These are phyloP conservation scores for Standfussiana lucernea DNA, from an alignment of 2,888 invertebrate species.

Conservation along the genomic window DNA sequence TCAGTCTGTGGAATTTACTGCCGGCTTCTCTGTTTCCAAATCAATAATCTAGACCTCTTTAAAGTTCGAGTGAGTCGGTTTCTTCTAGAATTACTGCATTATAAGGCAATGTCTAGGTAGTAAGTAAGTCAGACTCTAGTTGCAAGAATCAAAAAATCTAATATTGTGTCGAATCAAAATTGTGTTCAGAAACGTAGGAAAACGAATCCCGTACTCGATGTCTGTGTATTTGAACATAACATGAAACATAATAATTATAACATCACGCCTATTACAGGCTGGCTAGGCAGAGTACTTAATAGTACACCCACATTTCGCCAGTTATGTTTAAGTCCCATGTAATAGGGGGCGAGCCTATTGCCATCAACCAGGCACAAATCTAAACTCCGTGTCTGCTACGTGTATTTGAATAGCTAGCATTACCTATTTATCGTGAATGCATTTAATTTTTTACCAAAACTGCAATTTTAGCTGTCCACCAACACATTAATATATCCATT, in stretches of 20 bases:
- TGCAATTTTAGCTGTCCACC: neutral
- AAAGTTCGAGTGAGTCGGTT: too few relatives aligned
- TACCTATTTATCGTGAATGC: neutral
- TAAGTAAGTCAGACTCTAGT: neutral
- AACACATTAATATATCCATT: slow-evolving; percentile 36
- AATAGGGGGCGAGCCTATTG: too few relatives aligned
- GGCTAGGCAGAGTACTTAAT: too few relatives aligned
- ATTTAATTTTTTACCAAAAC: neutral
- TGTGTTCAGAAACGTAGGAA: neutral
- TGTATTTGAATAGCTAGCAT: neutral
- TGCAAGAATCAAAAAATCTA: neutral
- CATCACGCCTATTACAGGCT: too few relatives aligned
- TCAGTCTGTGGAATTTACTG: too few relatives aligned
- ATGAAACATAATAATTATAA: too few relatives aligned
- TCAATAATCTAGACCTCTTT: too few relatives aligned
- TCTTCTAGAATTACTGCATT: neutral
- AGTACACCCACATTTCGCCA: too few relatives aligned
- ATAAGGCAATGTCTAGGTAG: neutral
- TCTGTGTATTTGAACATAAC: neutral
- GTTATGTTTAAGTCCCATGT: too few relatives aligned
- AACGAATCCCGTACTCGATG: neutral
- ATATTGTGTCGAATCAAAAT: neutral
- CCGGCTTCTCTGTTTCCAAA: too few relatives aligned
- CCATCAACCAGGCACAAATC: too few relatives aligned
- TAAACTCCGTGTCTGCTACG: too few relatives aligned